phyloP scores from a whole-genome alignment of 2,888 invertebrate genomes.

The Orthosia cruda region DNA sequence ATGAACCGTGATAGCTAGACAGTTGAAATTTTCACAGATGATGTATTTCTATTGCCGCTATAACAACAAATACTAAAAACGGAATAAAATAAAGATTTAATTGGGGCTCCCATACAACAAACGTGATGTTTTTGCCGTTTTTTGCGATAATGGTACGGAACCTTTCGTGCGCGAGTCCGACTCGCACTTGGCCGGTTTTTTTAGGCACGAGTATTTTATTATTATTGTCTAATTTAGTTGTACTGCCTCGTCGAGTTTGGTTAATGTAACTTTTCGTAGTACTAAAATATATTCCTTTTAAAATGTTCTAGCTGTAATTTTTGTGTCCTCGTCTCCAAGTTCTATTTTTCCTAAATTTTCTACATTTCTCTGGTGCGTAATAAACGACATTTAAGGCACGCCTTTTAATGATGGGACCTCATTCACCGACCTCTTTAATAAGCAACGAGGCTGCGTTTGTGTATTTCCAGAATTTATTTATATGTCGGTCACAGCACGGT shows the following conservation, averaged over 20 bases:
- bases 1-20: too few relatives aligned
- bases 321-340: conserved; percentile 56
- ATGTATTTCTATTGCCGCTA: too few relatives aligned
- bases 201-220: neutral
- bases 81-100: too few relatives aligned
- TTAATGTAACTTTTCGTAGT: neutral
- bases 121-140: too few relatives aligned
- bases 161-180: too few relatives aligned
- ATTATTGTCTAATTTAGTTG: neutral
- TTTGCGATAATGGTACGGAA: too few relatives aligned
- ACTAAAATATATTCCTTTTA: neutral
- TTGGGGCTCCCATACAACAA: too few relatives aligned
- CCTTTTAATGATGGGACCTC: conserved; percentile 73
- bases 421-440: conserved; percentile 74
- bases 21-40: too few relatives aligned
- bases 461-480: conserved; percentile 64
- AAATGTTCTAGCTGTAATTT: neutral
- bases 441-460: conserved; percentile 62
- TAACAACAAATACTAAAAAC: too few relatives aligned
- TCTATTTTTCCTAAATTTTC: conserved; percentile 67
- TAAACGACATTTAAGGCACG: conserved; percentile 72
- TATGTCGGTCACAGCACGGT: conserved; percentile 48
- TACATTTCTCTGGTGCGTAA: conserved; percentile 72
- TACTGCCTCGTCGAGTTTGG: neutral
- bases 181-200: too few relatives aligned